These are phyloP conservation scores for Calcarius ornatus DNA, from an alignment of 2,113 vertebrate genomes.

Conservation along the genomic window DNA sequence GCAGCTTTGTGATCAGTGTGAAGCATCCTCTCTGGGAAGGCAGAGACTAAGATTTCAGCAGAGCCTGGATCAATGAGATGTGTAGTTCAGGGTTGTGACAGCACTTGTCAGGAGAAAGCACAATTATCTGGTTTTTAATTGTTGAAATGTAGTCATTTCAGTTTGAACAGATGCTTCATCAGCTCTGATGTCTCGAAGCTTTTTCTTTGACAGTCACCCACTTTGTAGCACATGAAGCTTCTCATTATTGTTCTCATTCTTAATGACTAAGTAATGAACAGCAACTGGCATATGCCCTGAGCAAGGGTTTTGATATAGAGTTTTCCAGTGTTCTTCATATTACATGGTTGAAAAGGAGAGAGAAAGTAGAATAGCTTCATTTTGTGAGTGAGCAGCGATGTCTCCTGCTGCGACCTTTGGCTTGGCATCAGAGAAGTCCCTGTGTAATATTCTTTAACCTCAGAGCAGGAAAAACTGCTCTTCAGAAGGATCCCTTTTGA, in stretches of 20 bases:
- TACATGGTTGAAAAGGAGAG: not conserved
- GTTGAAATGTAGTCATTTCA: not conserved
- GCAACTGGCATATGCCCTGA: not conserved
- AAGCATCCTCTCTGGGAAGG: not conserved
- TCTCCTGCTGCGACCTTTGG: not conserved
- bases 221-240: not conserved
- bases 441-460: not conserved
- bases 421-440: not conserved
- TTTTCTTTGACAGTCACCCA: not conserved
- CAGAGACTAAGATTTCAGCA: not conserved
- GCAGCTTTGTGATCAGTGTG: not conserved
- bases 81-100: not conserved
- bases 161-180: not conserved
- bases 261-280: not conserved
- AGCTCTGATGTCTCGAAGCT: not conserved
- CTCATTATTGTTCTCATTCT: not conserved
- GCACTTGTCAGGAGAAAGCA: not conserved
- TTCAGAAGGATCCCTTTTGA: not conserved
- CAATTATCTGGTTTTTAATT: not conserved
- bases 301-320: not conserved
- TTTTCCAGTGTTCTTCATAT: not conserved
- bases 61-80: not conserved
- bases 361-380: not conserved
- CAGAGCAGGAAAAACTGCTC: not conserved
- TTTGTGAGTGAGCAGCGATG: rapidly evolving